Percentiles rank a stretch among this genome's conserved stretches.
These are phyloP conservation scores for Drosophila equinoxialis DNA, from an alignment of 1,140 invertebrate genomes.

Conservation along the genomic window DNA sequence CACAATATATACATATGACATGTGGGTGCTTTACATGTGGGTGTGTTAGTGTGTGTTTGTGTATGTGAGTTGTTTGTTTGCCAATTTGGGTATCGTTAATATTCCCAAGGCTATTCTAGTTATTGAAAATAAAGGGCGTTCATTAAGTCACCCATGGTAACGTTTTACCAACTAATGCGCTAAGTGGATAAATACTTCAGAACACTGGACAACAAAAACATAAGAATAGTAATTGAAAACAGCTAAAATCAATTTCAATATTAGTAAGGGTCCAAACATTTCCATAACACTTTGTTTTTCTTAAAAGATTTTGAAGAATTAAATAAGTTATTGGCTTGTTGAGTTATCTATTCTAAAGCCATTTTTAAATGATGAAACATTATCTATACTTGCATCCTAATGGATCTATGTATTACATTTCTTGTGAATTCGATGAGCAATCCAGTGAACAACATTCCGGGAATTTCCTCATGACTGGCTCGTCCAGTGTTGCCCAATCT, in stretches of 20 bases:
- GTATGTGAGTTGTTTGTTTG: constrained; percentile 11
- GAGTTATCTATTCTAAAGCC: too few relatives aligned
- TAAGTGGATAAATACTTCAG: constrained; percentile 9
- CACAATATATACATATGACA: constrained; percentile 12
- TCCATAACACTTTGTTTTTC: not conserved
- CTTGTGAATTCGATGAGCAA: constrained; percentile 1
- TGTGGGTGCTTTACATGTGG: constrained; percentile 8
- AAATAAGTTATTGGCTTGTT: too few relatives aligned
- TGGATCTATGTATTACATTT: too few relatives aligned
- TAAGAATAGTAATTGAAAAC: not conserved
- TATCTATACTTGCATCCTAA: too few relatives aligned
- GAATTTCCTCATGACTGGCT: not conserved
- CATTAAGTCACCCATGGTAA: constrained; percentile 44
- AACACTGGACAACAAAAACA: not conserved
- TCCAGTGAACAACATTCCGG: not conserved
- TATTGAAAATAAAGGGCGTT: constrained; percentile 37
- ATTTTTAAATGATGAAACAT: too few relatives aligned
- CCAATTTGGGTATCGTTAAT: constrained; percentile 39
- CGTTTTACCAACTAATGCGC: constrained; percentile 56
- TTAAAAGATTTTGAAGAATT: too few relatives aligned
- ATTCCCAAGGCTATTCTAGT: constrained; percentile 42
- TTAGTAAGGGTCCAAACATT: too few relatives aligned
- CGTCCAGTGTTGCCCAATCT: constrained; percentile 24
- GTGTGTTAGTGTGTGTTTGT: not conserved
- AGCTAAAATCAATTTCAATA: not conserved